Evolutionary conservation across 1,140 invertebrate genomes (phyloP), one percentile per base, ranked within the genome.

Genomic region (Potamilus streckersoni): DNA sequence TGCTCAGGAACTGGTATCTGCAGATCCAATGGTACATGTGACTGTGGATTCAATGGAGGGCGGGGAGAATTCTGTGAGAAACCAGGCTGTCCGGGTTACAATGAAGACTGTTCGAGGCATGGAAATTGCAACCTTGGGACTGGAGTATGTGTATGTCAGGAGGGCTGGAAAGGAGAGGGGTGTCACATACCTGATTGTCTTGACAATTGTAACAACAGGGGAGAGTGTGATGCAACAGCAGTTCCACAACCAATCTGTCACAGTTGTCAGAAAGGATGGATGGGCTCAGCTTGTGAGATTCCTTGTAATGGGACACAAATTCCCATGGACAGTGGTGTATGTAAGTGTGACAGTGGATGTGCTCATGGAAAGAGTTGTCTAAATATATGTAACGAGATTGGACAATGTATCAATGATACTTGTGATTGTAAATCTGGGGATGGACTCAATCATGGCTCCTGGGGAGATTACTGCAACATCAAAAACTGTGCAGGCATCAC

Each of bases 31-130:
- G 76, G 64, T 16, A 67, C 63, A 11, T 84, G 83, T 74, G 76
- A 80, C 56, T 84, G 83, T 73, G 83, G 81, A 14, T 83, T 80
- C 55, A 74, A 76, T 66, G 80, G 83, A 57, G 79, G 74, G 16
- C 71, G 79, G 19, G 83, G 83, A 66, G 69, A 78, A 8, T 79
- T 68, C 74, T 84, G 83, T 74, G 73, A 84, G 59, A 60, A 76
- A 17, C 69, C 73, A 19, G 81, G 81, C 8, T 84, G 83, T 80
- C 81, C 77, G 4, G 83, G 83, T 20, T 68, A 76, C 27, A 49
- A 57, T 16, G 15, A 69, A 15, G 73, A 66, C 11, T 84, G 83
- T 66, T 75, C 68, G 56, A 81, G 81, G 15, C 76, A 83, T 75
- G 81, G 82, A 6, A 14, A 68, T 3, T 84, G 82, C 70, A 80